Conservation (phyloP, 2,888 invertebrate species). For the Himalopsyche kuldschensis region DNA sequence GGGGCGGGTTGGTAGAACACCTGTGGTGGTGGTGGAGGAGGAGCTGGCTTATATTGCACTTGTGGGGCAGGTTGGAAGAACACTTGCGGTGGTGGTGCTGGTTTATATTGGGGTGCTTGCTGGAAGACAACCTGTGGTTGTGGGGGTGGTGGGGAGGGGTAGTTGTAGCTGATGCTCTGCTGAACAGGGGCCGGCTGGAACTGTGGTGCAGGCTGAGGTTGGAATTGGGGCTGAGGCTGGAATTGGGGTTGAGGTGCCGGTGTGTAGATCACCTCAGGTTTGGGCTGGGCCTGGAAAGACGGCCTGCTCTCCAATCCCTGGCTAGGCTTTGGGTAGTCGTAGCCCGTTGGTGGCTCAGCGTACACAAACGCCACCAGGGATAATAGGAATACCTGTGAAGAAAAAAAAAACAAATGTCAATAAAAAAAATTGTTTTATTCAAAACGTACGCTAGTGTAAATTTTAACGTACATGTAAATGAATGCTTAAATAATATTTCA, state of each 20-base stretch:
- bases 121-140: background rate
- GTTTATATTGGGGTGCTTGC: too few relatives aligned
- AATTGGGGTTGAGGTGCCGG: background rate
- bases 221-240: background rate
- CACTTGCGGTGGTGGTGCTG: background rate
- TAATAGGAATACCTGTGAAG: background rate
- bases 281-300: background rate
- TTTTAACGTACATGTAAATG: too few relatives aligned
- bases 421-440: too few relatives aligned
- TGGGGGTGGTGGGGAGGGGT: background rate
- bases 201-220: background rate
- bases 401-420: background rate
- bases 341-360: conserved; percentile 11
- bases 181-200: background rate
- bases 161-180: background rate
- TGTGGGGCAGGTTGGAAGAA: background rate
- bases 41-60: background rate
- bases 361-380: background rate
- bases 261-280: background rate
- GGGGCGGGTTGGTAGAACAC: background rate
- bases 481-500: too few relatives aligned
- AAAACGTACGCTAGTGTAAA: too few relatives aligned
- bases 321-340: conserved; percentile 10
- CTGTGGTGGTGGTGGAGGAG: background rate
- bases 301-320: background rate